These are phyloP conservation scores for Drosophila siamana DNA, from an alignment of 2,888 invertebrate species.

Conservation along the genomic window DNA sequence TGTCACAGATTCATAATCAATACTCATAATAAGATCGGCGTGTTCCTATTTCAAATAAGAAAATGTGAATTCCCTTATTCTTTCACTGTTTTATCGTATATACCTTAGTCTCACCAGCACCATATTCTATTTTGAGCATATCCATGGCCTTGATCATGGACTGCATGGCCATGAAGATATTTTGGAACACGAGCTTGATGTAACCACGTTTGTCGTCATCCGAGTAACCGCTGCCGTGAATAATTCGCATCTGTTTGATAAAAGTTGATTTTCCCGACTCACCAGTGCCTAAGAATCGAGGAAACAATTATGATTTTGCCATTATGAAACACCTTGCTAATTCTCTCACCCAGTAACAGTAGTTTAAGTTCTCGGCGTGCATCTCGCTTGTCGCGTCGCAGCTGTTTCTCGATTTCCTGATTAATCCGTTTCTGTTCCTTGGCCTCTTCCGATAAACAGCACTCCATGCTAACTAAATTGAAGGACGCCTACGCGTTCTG, in stretches of 20 bases:
- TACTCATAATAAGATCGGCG: conserved; percentile 96
- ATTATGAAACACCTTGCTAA: not conserved
- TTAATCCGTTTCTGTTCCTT: conserved; percentile 99
- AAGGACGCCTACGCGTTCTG: conserved; percentile 74
- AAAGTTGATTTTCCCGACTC: conserved; percentile 99
- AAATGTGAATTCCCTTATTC: conserved; percentile 6
- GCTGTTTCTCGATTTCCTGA: conserved; percentile 99
- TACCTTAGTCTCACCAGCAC: conserved; percentile 94
- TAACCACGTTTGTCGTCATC: conserved; percentile 99
- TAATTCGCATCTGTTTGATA: conserved; percentile 99
- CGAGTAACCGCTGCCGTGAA: conserved; percentile 99
- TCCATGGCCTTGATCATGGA: conserved; percentile 99
- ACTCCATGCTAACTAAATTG: conserved; percentile 92
- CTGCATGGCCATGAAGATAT: conserved; percentile 99
- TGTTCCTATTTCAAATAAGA: conserved; percentile 93
- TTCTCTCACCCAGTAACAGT: conserved; percentile 95
- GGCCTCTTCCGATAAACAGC: conserved; percentile 99
- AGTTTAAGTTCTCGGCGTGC: conserved; percentile 98
- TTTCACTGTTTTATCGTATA: conserved; percentile 65
- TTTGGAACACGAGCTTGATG: conserved; percentile 99
- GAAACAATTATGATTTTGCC: not conserved
- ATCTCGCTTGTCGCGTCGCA: conserved; percentile 99
- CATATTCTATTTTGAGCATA: conserved; percentile 97
- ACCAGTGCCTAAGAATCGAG: conserved; percentile 88
- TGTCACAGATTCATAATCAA: conserved; percentile 99